Base-by-base conservation (phyloP, 2,113 vertebrate species). In the Semnornis frantzii region DNA sequence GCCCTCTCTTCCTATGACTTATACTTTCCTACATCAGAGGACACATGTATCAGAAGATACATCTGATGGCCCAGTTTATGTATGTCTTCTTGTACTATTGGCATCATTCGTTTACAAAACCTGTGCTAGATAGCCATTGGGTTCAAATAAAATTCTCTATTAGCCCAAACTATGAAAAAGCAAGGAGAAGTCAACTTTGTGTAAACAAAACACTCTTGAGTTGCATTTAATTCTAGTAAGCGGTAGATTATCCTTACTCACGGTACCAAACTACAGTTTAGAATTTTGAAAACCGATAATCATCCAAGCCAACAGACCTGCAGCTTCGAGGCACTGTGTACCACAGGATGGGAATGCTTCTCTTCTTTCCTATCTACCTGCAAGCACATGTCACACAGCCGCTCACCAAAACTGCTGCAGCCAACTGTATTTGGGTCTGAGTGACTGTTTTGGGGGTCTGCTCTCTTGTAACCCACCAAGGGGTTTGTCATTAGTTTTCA, bases 1-100 rank as follows among this genome's bases (percentile, higher is more conserved):
- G 81, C 84, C 90, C 82, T 94, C 78, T 92, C 89, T 87, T 94
- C 75, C 79, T 90, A 48, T 92, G 90, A 94, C 85, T 90, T 94
- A 92, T 58, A 70, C 66, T 92, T 92, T 84, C 80, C 90, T 93
- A 77, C 82, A 85, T 84, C 89, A 90, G 68, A 92, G 83, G 86
- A 87, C 75, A 65, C 13, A 6, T 55, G 6, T 87, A 95, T 90
- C 85, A 87, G 70, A 50, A 82, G 90, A 39, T 68, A 46, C 15
- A 91, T 87, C 70, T 64, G 70, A 75, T 68, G 59, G 66, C 62
- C 85, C 76, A 31, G 39, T 81, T 93, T 89, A 85, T 73, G 77
- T 79, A 44, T 64, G 58, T 68, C 82, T 69, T 87, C 48, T 78
- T 5, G 0, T 71, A 72, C 58, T 59, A 59, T 12, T 85, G 42